These are phyloP conservation scores for Diachasmimorpha longicaudata DNA, from an alignment of 1,140 invertebrate genomes.

Conservation along the genomic window DNA sequence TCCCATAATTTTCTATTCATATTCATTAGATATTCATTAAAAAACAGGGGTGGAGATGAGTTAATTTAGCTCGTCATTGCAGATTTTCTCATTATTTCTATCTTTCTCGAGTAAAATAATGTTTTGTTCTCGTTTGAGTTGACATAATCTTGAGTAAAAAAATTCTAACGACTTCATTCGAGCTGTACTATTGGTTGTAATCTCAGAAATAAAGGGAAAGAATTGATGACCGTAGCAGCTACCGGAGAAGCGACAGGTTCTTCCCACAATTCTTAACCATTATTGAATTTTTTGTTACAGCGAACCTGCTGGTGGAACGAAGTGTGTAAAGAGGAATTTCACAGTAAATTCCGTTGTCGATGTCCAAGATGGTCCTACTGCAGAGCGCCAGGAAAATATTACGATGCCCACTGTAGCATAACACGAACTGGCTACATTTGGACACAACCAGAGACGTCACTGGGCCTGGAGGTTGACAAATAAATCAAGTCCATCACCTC, in stretches of 20 bases:
- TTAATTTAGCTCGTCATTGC: too few relatives aligned
- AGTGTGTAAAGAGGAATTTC: slow-evolving; percentile 90
- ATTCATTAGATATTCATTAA: too few relatives aligned
- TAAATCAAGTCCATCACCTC: slow-evolving; percentile 21
- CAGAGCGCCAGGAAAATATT: slow-evolving; percentile 84
- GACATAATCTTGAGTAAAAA: too few relatives aligned
- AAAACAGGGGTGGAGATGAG: too few relatives aligned
- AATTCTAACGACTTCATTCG: too few relatives aligned
- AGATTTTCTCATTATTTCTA: too few relatives aligned
- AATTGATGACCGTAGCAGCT: neutral
- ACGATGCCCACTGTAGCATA: slow-evolving; percentile 89
- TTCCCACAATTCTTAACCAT: neutral
- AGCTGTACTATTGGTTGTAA: too few relatives aligned
- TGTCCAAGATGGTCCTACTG: slow-evolving; percentile 88
- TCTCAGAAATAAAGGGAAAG: neutral
- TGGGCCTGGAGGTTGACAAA: slow-evolving; percentile 50
- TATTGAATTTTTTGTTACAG: slow-evolving; percentile 58
- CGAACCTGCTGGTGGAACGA: slow-evolving; percentile 93
- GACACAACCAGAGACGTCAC: slow-evolving; percentile 73
- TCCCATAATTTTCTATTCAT: too few relatives aligned
- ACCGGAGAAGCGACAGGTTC: neutral
- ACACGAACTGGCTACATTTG: slow-evolving; percentile 89
- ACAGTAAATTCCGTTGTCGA: slow-evolving; percentile 83
- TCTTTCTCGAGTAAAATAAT: too few relatives aligned
- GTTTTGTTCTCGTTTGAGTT: too few relatives aligned